Conservation (phyloP, 2,888 invertebrate species). For the Nesidiocoris tenuis region DNA sequence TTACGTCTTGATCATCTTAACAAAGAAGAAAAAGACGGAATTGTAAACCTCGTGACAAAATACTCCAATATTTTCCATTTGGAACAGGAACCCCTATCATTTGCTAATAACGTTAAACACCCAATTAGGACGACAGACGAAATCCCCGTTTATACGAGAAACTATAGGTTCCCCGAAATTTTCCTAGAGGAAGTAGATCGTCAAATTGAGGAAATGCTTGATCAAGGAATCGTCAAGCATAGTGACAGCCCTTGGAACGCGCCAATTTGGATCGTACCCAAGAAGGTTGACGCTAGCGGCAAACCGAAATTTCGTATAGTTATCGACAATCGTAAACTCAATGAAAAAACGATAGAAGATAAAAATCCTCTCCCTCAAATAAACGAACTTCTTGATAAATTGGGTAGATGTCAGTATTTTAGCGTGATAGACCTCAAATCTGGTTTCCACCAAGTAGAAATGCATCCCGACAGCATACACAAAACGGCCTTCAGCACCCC, state of each 20-base stretch:
- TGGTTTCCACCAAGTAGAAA: conserved; percentile 51
- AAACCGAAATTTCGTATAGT: conserved; percentile 13
- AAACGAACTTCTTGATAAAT: conserved; percentile 49
- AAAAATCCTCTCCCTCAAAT: conserved; percentile 42
- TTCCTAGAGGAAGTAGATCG: neutral
- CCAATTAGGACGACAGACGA: neutral
- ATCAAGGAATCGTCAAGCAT: too few species aligned
- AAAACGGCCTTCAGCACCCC: conserved; percentile 43
- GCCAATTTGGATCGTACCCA: too few species aligned
- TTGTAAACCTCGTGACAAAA: neutral
- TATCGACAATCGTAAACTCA: conserved; percentile 14
- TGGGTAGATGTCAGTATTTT: conserved; percentile 49
- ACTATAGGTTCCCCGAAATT: conserved; percentile 1
- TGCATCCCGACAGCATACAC: neutral
- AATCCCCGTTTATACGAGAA: neutral
- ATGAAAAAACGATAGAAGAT: conserved; percentile 15
- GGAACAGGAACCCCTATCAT: neutral
- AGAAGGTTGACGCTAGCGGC: too few species aligned
- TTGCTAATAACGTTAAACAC: conserved; percentile 1
- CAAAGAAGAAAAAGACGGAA: neutral
- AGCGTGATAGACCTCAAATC: conserved; percentile 49
- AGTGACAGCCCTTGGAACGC: too few species aligned
- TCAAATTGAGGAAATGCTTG: too few species aligned
- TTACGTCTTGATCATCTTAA: neutral
- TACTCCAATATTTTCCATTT: neutral